phyloP scores from a whole-genome alignment of 2,888 invertebrate genomes.

The Dichetophora obliterata region DNA sequence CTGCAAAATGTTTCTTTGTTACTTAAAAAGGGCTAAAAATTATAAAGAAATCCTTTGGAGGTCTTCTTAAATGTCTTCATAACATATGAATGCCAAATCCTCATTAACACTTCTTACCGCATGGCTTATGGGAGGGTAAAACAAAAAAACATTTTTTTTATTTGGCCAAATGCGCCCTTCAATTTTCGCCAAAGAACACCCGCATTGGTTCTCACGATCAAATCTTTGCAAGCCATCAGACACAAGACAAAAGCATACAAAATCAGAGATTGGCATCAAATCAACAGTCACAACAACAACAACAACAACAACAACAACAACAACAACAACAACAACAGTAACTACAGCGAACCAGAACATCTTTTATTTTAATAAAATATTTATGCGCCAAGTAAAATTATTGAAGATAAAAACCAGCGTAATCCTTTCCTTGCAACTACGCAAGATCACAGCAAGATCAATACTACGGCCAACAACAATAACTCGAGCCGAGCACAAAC shows the following conservation, averaged over 20 bases:
- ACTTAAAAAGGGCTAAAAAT: too few relatives aligned
- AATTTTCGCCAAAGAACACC: constrained; percentile 16
- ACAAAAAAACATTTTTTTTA: background rate
- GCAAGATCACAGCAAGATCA: background rate
- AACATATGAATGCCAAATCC: background rate
- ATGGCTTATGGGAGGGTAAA: background rate
- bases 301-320: too few relatives aligned
- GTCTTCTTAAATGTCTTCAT: constrained; percentile 3
- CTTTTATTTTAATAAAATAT: constrained; percentile 31
- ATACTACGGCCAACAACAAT: background rate
- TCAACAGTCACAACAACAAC: constrained; percentile 42
- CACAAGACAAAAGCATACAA: constrained; percentile 19
- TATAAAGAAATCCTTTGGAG: background rate
- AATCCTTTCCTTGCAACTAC: background rate
- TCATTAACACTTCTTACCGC: constrained; percentile 34
- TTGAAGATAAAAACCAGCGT: background rate
- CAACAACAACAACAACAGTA: too few relatives aligned
- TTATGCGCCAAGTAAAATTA: constrained; percentile 21
- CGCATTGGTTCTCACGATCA: constrained; percentile 36
- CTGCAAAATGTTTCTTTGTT: background rate
- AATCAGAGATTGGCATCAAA: constrained; percentile 41
- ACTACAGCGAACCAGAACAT: constrained; percentile 38
- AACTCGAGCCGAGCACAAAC: background rate
- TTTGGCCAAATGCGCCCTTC: background rate
- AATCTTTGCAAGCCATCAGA: background rate